phyloP scores from a whole-genome alignment of 2,888 invertebrate genomes.

The Agriopis marginaria region DNA sequence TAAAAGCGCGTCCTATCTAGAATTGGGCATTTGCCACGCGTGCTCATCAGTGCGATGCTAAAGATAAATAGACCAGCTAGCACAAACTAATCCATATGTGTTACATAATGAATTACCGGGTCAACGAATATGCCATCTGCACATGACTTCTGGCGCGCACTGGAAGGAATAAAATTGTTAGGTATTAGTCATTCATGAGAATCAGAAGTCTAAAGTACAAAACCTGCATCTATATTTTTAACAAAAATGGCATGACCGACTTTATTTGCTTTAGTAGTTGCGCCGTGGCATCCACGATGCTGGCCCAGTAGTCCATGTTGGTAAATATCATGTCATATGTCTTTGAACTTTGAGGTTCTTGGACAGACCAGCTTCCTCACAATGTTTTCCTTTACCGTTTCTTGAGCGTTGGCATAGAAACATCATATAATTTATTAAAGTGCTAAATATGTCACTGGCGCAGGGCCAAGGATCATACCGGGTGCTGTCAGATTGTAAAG shows the following conservation, averaged over 20 bases:
- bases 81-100: constrained; percentile 22
- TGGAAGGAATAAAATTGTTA: constrained; percentile 1
- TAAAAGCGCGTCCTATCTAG: constrained; percentile 27
- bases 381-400: not conserved
- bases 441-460: too few relatives aligned
- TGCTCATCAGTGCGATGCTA: constrained; percentile 42
- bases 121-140: constrained; percentile 28
- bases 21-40: constrained; percentile 37
- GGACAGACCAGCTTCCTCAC: too few relatives aligned
- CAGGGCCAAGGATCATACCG: too few relatives aligned
- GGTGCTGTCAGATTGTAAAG: too few relatives aligned
- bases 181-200: not conserved
- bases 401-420: too few relatives aligned
- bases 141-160: constrained; percentile 2
- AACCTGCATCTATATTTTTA: not conserved
- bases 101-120: constrained; percentile 28
- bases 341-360: too few relatives aligned
- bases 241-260: not conserved
- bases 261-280: not conserved
- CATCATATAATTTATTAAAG: too few relatives aligned
- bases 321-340: too few relatives aligned
- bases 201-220: constrained; percentile 11
- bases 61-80: constrained; percentile 23
- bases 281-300: not conserved
- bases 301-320: too few relatives aligned